These are phyloP conservation scores for Bombylius major DNA, from an alignment of 2,888 invertebrate species.

Conservation along the genomic window DNA sequence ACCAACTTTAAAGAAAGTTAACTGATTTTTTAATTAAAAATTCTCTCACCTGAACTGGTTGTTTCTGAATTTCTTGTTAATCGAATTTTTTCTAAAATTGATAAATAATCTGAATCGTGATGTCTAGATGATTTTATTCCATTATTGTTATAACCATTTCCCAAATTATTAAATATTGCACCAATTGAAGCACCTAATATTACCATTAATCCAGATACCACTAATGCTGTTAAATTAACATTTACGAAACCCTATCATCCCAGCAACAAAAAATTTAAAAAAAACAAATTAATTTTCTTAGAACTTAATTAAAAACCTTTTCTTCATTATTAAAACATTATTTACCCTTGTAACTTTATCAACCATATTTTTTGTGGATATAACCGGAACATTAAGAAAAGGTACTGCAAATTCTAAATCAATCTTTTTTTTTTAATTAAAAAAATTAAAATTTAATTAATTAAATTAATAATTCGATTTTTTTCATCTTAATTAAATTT, in stretches of 20 bases:
- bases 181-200: slow-evolving; percentile 34
- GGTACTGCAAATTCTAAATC: slow-evolving; percentile 43
- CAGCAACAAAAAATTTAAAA: neutral
- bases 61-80: too few species aligned
- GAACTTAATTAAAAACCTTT: too few species aligned
- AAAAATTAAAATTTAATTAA: neutral
- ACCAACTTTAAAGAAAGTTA: too few species aligned
- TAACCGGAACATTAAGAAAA: slow-evolving; percentile 42
- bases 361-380: slow-evolving; percentile 22
- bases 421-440: slow-evolving; percentile 24
- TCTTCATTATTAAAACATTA: slow-evolving; percentile 10
- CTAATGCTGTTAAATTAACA: slow-evolving; percentile 40
- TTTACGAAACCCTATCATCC: slow-evolving; percentile 29
- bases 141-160: neutral
- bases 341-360: neutral
- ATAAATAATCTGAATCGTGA: neutral
- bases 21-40: too few species aligned
- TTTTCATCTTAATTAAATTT: neutral
- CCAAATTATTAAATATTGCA: neutral
- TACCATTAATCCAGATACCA: slow-evolving; percentile 38
- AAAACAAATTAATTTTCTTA: neutral
- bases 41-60: neutral
- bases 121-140: neutral
- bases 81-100: neutral
- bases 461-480: neutral